Conservation (phyloP, 2,113 vertebrate genomes). For the Semnornis frantzii region DNA sequence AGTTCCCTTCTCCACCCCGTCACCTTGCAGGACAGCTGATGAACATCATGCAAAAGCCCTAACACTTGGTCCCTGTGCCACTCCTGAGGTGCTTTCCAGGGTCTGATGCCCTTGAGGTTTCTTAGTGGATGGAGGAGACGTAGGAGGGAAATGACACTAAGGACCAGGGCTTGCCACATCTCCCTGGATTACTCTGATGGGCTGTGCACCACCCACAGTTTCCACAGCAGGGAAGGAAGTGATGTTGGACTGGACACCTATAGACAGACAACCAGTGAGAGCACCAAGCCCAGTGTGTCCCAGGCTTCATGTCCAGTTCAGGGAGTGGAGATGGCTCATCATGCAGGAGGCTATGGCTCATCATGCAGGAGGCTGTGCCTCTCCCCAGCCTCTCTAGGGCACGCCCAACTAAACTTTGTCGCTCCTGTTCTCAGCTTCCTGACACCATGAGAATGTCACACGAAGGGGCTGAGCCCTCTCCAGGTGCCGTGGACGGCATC, state of each 20-base stretch:
- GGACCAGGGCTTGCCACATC: background rate
- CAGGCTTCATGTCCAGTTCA: background rate
- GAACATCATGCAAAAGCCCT: accelerated
- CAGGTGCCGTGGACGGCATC: background rate
- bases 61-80: background rate
- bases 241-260: background rate
- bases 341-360: background rate
- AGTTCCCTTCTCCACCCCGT: background rate
- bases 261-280: background rate
- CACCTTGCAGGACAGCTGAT: background rate
- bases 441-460: accelerated
- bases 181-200: background rate
- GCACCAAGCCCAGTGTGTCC: background rate
- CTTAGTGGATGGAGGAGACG: background rate
- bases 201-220: background rate
- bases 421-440: background rate
- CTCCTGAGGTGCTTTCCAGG: background rate
- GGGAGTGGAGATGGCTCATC: background rate
- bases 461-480: background rate
- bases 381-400: background rate
- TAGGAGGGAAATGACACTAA: background rate
- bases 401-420: background rate
- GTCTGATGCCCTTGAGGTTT: background rate
- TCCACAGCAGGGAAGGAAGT: background rate
- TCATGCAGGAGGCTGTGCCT: background rate